A percentile compares a stretch with the other conserved stretches of the same genome.
Conservation (phyloP, 2,888 invertebrate species). For the Rhogogaster chlorosoma region DNA sequence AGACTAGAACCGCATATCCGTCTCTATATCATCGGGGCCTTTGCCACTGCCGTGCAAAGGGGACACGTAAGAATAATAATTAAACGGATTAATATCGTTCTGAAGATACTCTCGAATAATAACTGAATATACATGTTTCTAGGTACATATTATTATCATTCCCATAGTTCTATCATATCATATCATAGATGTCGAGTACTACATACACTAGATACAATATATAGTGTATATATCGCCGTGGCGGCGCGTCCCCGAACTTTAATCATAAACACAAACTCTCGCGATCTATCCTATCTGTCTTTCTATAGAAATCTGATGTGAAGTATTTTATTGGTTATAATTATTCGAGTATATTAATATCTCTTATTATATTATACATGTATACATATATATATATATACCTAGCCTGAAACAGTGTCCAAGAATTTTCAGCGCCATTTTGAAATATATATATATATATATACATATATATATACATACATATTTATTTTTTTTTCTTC, state of each 20-base stretch:
- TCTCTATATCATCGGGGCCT: conserved; percentile 20
- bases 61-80: conserved; percentile 9
- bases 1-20: conserved; percentile 1
- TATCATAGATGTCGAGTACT: not conserved
- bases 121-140: not conserved
- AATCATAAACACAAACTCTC: conserved; percentile 13
- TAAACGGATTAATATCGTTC: not conserved
- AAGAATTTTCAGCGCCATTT: conserved; percentile 75
- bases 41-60: not conserved
- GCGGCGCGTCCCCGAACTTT: conserved; percentile 44
- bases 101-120: not conserved
- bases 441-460: conserved; percentile 69
- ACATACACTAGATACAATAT: not conserved
- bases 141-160: not conserved
- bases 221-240: not conserved
- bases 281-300: not conserved
- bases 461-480: not conserved
- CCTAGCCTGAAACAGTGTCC: not conserved
- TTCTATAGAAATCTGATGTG: not conserved
- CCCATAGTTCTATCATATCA: not conserved
- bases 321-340: conserved; percentile 33
- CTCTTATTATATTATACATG: not conserved
- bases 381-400: not conserved
- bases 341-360: not conserved
- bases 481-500: not conserved